Evolutionary conservation across 2,113 vertebrate species (phyloP).

Genomic region (Meles meles): DNA sequence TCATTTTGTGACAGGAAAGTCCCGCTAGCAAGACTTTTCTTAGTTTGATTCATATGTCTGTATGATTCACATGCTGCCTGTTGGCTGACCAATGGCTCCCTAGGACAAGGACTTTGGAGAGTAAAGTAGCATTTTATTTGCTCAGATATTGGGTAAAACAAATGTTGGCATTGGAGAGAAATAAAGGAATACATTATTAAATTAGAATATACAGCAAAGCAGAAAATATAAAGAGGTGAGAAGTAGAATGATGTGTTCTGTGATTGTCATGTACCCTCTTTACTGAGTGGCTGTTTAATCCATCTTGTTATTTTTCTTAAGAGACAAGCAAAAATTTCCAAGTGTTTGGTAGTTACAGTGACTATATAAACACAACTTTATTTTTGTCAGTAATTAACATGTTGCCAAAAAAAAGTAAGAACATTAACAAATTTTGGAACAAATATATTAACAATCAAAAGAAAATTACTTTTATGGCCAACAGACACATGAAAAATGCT

Average conservation of each 20-base stretch:
- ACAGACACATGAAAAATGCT: background rate
- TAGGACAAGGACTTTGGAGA: background rate
- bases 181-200: background rate
- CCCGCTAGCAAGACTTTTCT: background rate
- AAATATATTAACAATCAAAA: slow-evolving; percentile 11
- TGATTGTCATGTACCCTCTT: background rate
- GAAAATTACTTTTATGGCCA: background rate
- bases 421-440: background rate
- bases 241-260: background rate
- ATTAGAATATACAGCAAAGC: background rate
- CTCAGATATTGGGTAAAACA: background rate
- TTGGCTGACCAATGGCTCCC: background rate
- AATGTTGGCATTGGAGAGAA: background rate
- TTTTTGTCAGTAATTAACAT: background rate
- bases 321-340: background rate
- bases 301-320: background rate
- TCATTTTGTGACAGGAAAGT: background rate
- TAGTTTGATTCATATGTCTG: background rate
- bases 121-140: background rate
- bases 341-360: background rate
- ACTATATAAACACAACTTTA: background rate
- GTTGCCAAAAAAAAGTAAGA: slow-evolving; percentile 3
- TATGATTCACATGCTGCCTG: background rate
- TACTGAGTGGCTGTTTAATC: background rate
- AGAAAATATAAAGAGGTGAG: background rate